Evolutionary conservation across 2,797 vertebrate genomes (phyloP).

Genomic region (Heteromormyrus szaboi): DNA sequence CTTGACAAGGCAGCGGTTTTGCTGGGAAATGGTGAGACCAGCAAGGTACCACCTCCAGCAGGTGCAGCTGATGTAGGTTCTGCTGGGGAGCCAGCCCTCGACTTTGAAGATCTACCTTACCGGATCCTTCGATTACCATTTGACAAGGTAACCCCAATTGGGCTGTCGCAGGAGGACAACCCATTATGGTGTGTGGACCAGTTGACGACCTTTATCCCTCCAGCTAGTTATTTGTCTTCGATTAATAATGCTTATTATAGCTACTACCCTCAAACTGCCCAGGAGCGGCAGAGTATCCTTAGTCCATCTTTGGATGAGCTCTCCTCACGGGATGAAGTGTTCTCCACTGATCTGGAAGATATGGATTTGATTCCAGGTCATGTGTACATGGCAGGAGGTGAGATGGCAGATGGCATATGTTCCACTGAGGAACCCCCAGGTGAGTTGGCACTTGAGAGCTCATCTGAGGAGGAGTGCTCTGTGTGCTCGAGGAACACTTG

Average conservation of each 20-base stretch:
- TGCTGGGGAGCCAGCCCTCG: not conserved
- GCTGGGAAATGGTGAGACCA: not conserved
- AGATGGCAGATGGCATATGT: not conserved
- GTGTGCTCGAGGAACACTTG: slow-evolving; percentile 44
- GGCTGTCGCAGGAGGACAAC: slow-evolving; percentile 29
- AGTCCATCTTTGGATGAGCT: slow-evolving; percentile 68
- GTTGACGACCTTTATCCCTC: not conserved
- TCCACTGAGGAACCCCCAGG: slow-evolving; percentile 21
- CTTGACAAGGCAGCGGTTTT: not conserved
- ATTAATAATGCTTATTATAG: slow-evolving; percentile 49
- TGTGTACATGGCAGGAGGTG: slow-evolving; percentile 38
- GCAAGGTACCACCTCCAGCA: not conserved
- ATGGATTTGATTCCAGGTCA: slow-evolving; percentile 52
- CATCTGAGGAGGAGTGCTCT: slow-evolving; percentile 31
- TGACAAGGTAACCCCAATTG: slow-evolving; percentile 37
- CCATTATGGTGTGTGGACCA: slow-evolving; percentile 18
- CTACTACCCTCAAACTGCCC: slow-evolving; percentile 51
- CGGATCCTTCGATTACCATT: slow-evolving; percentile 58
- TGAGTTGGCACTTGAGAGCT: slow-evolving; percentile 3
- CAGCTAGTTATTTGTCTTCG: slow-evolving; percentile 30
- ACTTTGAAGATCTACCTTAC: slow-evolving; percentile 29
- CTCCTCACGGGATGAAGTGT: slow-evolving; percentile 67
- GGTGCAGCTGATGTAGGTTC: not conserved
- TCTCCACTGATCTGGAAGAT: slow-evolving; percentile 66
- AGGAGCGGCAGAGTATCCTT: slow-evolving; percentile 62